Percentiles rank a stretch among this genome's conserved stretches.
These are phyloP conservation scores for Ctenicera cuprea DNA, from an alignment of 2,888 invertebrate genomes.

Conservation along the genomic window DNA sequence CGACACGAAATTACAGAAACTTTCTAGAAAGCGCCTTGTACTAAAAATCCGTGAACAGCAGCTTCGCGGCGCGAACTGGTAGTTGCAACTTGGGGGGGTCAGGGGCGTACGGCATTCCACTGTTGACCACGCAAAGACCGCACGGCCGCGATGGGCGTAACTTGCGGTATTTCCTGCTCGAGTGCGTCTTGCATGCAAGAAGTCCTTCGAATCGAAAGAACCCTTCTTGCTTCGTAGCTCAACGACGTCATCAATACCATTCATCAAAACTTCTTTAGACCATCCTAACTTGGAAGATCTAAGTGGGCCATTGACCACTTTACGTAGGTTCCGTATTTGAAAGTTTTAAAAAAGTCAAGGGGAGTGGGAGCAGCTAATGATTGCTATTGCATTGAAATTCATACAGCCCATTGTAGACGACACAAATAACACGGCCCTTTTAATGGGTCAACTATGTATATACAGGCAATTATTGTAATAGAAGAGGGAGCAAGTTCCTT, in stretches of 20 bases:
- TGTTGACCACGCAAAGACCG: conserved; percentile 50
- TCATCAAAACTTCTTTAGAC: conserved; percentile 7
- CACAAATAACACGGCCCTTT: background rate
- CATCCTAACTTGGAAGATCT: conserved; percentile 15
- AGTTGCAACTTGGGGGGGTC: conserved; percentile 61
- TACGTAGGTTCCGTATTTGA: conserved; percentile 37
- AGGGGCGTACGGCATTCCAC: conserved; percentile 65
- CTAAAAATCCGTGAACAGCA: conserved; percentile 42
- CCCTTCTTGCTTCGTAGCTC: conserved; percentile 10
- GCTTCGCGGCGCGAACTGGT: conserved; percentile 40
- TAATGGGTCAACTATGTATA: background rate
- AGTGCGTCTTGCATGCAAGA: conserved; percentile 9
- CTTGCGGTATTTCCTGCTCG: conserved; percentile 46
- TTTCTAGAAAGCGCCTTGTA: conserved; percentile 52
- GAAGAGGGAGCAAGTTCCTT: too few relatives aligned
- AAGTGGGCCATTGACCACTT: conserved; percentile 34
- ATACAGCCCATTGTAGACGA: conserved; percentile 37
- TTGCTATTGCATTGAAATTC: conserved; percentile 40
- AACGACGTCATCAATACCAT: conserved; percentile 7
- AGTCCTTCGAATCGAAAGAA: conserved; percentile 24
- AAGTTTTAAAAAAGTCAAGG: conserved; percentile 37
- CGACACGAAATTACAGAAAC: conserved; percentile 31
- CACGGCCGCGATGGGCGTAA: conserved; percentile 40
- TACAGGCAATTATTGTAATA: background rate
- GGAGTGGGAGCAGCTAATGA: conserved; percentile 45